phyloP scores from a whole-genome alignment of 2,113 vertebrate species.

The Syngnathus typhle region DNA sequence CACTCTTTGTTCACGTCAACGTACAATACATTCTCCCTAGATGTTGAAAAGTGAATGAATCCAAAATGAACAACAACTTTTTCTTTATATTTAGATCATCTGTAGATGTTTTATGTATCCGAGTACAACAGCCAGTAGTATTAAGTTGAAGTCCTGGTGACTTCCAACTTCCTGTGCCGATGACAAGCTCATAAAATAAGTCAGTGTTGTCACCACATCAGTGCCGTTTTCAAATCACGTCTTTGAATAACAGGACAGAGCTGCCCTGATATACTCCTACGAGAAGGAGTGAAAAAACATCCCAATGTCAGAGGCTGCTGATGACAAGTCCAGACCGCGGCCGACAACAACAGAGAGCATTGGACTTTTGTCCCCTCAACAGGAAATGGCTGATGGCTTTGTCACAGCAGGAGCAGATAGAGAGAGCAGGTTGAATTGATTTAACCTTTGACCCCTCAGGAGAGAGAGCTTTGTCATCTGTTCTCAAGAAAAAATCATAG shows the following conservation, averaged over 20 bases:
- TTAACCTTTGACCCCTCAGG: slow-evolving; percentile 51
- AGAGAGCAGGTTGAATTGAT: slow-evolving; percentile 45
- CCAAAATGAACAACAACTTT: too few relatives aligned
- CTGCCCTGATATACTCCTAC: slow-evolving; percentile 25
- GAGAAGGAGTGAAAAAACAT: slow-evolving; percentile 41
- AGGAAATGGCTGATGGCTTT: slow-evolving; percentile 49
- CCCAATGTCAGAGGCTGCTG: slow-evolving; percentile 27
- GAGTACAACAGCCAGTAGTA: background rate
- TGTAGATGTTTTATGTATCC: too few relatives aligned
- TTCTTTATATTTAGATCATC: too few relatives aligned
- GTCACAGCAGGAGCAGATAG: slow-evolving; percentile 40
- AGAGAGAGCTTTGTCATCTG: slow-evolving; percentile 32
- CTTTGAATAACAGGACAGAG: slow-evolving; percentile 18
- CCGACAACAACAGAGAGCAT: too few relatives aligned
- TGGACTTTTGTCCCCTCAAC: slow-evolving; percentile 50
- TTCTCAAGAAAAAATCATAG: slow-evolving; percentile 35
- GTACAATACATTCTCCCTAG: too few relatives aligned
- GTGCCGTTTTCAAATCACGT: slow-evolving; percentile 1
- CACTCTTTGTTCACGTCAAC: too few relatives aligned
- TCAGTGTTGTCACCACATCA: slow-evolving; percentile 31
- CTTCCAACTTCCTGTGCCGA: slow-evolving; percentile 21
- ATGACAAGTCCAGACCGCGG: slow-evolving; percentile 40
- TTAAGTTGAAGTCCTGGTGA: background rate
- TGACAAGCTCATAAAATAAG: slow-evolving; percentile 25
- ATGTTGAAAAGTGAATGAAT: too few relatives aligned